These are phyloP conservation scores for Diaphora mendica DNA, from an alignment of 2,888 invertebrate species.

Conservation along the genomic window DNA sequence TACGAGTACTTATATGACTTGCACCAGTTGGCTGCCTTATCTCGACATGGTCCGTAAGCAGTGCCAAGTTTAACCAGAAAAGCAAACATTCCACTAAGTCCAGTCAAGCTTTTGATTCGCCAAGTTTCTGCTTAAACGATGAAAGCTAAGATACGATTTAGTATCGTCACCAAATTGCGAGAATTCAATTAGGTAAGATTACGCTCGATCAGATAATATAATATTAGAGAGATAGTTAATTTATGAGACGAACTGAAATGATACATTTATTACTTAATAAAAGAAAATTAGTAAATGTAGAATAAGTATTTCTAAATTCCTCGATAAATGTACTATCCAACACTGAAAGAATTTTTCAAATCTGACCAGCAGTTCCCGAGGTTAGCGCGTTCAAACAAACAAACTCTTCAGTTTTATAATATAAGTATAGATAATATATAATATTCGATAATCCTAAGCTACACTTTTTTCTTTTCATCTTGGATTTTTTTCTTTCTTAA, in stretches of 20 bases:
- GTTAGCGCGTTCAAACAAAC: no score
- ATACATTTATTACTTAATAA: no score
- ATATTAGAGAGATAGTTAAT: neutral
- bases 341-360: no score
- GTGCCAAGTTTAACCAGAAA: slow-evolving; percentile 61
- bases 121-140: slow-evolving; percentile 69
- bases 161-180: slow-evolving; percentile 50
- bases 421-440: no score
- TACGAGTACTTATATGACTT: slow-evolving; percentile 20
- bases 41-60: slow-evolving; percentile 57
- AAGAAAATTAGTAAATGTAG: neutral
- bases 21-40: slow-evolving; percentile 43
- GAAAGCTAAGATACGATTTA: slow-evolving; percentile 51
- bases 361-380: no score
- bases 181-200: slow-evolving; percentile 9
- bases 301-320: no score
- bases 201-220: neutral
- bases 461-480: neutral
- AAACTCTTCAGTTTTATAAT: no score
- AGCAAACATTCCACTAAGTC: slow-evolving; percentile 68
- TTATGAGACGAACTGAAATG: neutral
- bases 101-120: slow-evolving; percentile 70
- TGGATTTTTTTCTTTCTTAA: neutral
- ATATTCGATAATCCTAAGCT: no score
- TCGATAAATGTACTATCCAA: no score